A percentile compares a stretch with the other conserved stretches of the same genome.
These are phyloP conservation scores for Myripristis murdjan DNA, from an alignment of 2,797 vertebrate genomes.

Conservation along the genomic window DNA sequence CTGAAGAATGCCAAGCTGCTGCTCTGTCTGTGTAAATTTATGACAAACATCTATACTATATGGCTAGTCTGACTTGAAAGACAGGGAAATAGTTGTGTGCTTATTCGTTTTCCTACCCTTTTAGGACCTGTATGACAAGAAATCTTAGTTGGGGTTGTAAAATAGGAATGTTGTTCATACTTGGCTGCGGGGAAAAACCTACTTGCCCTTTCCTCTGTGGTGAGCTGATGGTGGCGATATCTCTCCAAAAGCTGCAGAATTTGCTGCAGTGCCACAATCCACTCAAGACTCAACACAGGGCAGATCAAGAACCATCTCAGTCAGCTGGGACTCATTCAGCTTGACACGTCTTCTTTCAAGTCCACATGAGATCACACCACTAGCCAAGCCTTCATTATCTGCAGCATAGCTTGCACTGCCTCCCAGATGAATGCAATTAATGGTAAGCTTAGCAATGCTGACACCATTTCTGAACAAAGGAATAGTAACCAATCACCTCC, in stretches of 20 bases:
- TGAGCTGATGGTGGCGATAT: background rate
- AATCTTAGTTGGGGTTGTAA: slow-evolving; percentile 2
- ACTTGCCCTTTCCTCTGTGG: slow-evolving; percentile 3
- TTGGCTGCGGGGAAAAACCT: background rate
- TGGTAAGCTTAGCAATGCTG: slow-evolving; percentile 7
- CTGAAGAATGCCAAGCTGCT: background rate
- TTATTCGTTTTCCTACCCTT: background rate
- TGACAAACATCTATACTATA: slow-evolving; percentile 1
- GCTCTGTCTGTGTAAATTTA: background rate
- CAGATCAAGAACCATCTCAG: background rate
- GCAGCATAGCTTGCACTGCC: background rate
- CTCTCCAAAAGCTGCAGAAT: too few relatives aligned
- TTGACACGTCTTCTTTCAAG: slow-evolving; percentile 2
- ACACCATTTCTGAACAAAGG: background rate
- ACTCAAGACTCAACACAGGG: too few relatives aligned
- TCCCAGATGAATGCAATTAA: background rate
- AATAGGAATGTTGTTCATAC: slow-evolving; percentile 1
- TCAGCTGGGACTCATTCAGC: background rate
- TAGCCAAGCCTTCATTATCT: background rate
- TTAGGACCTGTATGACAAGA: slow-evolving; percentile 10
- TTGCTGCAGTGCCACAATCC: too few relatives aligned
- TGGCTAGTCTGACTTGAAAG: slow-evolving; percentile 2
- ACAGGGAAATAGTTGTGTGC: slow-evolving; percentile 6
- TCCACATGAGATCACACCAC: background rate
- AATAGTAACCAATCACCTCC: slow-evolving; percentile 2